Conservation (phyloP, 2,888 invertebrate genomes). For the Cynaeus angustus region DNA sequence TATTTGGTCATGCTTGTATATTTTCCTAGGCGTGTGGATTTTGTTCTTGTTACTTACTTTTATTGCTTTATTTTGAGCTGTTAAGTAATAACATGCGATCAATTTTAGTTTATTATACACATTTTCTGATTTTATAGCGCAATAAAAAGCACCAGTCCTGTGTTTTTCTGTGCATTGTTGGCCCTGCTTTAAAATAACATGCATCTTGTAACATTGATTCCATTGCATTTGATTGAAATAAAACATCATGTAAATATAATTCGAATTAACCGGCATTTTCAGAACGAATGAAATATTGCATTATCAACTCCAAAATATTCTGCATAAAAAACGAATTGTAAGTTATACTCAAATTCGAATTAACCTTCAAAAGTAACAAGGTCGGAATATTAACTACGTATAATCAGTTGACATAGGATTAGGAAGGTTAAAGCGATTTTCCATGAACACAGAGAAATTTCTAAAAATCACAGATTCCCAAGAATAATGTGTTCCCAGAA, state of each 20-base stretch:
- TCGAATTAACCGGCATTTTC: too few species aligned
- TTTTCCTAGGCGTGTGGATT: constrained; percentile 23
- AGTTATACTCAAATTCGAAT: constrained; percentile 19
- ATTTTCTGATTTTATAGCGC: constrained; percentile 33
- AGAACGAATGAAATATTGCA: neutral
- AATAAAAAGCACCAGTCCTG: constrained; percentile 32
- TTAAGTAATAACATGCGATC: constrained; percentile 22
- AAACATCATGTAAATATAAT: too few species aligned
- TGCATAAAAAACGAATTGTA: neutral
- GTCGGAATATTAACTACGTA: constrained; percentile 24
- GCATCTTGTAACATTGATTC: constrained; percentile 24
- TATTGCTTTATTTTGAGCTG: constrained; percentile 29
- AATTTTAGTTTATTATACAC: constrained; percentile 35
- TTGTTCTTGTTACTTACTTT: constrained; percentile 29
- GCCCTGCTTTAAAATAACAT: constrained; percentile 27
- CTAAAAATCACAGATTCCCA: neutral
- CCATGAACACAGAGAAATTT: neutral
- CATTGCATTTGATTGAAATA: constrained; percentile 34
- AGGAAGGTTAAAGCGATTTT: constrained; percentile 1
- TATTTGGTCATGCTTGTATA: constrained; percentile 64
- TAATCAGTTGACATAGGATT: constrained; percentile 8
- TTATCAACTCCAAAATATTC: neutral
- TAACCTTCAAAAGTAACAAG: constrained; percentile 30
- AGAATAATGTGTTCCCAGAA: too few species aligned
- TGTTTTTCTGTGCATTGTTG: constrained; percentile 23